Conservation (phyloP, 2,888 invertebrate genomes). For the Sericinus montela region DNA sequence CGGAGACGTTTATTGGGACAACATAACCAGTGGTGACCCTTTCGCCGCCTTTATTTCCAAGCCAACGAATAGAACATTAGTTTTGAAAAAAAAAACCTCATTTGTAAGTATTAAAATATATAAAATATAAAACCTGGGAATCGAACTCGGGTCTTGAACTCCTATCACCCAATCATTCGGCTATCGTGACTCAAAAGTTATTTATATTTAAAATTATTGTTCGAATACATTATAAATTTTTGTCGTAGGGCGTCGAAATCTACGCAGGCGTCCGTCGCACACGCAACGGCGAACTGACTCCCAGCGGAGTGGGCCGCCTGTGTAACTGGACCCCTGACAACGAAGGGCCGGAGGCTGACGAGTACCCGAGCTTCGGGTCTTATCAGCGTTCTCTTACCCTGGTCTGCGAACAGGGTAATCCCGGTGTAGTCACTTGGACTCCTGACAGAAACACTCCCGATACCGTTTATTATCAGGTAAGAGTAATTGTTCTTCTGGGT, state of each 20-base stretch:
- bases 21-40: too few species aligned
- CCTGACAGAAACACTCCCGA: constrained; percentile 93
- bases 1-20: too few species aligned
- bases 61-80: too few species aligned
- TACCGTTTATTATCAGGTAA: constrained; percentile 94
- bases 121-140: too few species aligned
- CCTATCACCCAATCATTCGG: too few species aligned
- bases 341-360: constrained; percentile 86
- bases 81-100: too few species aligned
- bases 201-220: too few species aligned
- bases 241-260: constrained; percentile 83
- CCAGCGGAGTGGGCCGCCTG: constrained; percentile 89
- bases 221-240: background rate
- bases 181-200: too few species aligned
- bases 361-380: constrained; percentile 92
- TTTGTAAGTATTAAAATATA: too few species aligned
- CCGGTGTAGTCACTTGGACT: constrained; percentile 92
- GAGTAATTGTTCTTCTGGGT: background rate
- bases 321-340: constrained; percentile 93
- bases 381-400: constrained; percentile 91
- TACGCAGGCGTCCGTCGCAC: constrained; percentile 89
- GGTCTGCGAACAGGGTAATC: constrained; percentile 90
- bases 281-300: constrained; percentile 83
- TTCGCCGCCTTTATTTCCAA: too few species aligned
- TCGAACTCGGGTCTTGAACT: too few species aligned